Evolutionary conservation across 2,797 vertebrate genomes (phyloP).

Genomic region (Menidia menidia): DNA sequence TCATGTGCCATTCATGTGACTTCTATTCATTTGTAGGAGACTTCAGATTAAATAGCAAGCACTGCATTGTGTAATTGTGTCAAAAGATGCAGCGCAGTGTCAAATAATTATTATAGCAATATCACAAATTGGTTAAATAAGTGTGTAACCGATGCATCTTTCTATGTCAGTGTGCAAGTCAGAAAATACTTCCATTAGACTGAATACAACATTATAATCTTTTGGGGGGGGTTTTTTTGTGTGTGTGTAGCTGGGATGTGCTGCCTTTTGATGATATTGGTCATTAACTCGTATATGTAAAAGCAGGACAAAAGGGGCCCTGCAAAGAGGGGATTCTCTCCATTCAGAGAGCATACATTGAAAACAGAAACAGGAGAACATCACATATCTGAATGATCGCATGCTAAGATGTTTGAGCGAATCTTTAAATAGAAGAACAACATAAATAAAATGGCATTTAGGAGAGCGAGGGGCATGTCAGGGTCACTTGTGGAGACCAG

Average conservation of each 20-base stretch:
- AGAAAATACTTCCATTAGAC: constrained; percentile 6
- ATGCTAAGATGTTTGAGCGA: background rate
- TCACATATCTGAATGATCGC: background rate
- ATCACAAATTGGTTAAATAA: constrained; percentile 48
- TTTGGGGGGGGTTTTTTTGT: constrained; percentile 10
- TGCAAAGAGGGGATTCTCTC: background rate
- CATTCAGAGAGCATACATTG: background rate
- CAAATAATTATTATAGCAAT: constrained; percentile 52
- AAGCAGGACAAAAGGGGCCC: constrained; percentile 30
- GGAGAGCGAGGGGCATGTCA: too few species aligned
- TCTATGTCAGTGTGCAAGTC: constrained; percentile 17
- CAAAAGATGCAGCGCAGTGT: constrained; percentile 40
- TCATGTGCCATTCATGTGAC: constrained; percentile 81
- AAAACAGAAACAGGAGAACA: background rate
- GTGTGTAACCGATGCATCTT: constrained; percentile 30
- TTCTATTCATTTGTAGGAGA: constrained; percentile 74
- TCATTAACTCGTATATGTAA: constrained; percentile 54
- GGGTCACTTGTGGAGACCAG: too few species aligned
- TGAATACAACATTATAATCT: constrained; percentile 17
- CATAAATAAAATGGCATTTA: too few species aligned
- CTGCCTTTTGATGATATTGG: constrained; percentile 45
- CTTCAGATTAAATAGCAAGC: constrained; percentile 70
- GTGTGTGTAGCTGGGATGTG: constrained; percentile 12
- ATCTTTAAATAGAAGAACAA: background rate
- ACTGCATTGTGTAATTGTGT: constrained; percentile 58